Evolutionary conservation across 2,113 vertebrate genomes (phyloP), one percentile per base, ranked within the genome.

Genomic region (Sula dactylatra): DNA sequence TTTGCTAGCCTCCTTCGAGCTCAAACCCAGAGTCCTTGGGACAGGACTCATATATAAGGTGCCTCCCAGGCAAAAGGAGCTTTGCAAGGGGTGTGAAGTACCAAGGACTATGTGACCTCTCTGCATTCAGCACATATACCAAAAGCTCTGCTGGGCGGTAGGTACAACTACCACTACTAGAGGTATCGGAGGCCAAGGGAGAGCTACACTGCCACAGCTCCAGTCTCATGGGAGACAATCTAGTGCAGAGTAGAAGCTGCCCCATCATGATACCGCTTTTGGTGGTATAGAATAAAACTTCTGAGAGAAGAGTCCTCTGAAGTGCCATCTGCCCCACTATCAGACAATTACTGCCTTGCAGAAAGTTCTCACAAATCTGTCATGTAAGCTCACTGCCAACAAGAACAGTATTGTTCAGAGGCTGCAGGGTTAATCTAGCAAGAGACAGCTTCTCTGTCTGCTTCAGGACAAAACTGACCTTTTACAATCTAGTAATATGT

Each of bases 171-270:
- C 27, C 7, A 17, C 24, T 72, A 45, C 31, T 12, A 31, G 20
- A 11, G 19, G 8, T 38, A 13, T 4, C 0, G 2, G 52, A 55
- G 65, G 50, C 20, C 11, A 59, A 66, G 15, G 3, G 10, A 59
- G 10, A 49, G 54, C 38, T 24, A 42, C 17, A 36, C 9, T 3
- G 4, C 21, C 31, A 34, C 0, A 0, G 26, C 19, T 85, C 40
- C 4, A 6, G 44, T 34, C 45, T 52, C 2, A 1, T 15, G 34
- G 10, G 13, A 81, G 11, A 64, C 67, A 40, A 78, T 16, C 18
- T 36, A 19, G 17, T 17, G 27, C 25, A 59, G 88, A 88, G 26
- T 38, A 72, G 36, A 34, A 82, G 32, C 12, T 59, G 10, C 21
- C 13, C 40, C 44, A 64, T 36, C 47, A n/a, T 6, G 4, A 34